These are phyloP conservation scores for Benitochromis conjunctus DNA, from an alignment of 2,113 vertebrate species.

Conservation along the genomic window DNA sequence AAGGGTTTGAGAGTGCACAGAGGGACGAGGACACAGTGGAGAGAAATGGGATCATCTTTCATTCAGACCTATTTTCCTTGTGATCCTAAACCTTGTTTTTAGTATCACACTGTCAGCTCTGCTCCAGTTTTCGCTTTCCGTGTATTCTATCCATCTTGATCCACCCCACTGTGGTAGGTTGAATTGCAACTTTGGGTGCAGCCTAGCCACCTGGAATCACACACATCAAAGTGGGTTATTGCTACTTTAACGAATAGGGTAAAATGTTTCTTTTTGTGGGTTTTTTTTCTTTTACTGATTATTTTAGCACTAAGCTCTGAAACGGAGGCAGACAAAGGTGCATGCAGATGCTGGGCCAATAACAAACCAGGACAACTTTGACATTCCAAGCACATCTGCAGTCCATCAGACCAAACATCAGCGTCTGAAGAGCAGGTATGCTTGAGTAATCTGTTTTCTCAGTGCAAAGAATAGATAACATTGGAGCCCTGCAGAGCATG, in stretches of 20 bases:
- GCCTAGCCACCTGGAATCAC: background rate
- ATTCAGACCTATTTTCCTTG: slow-evolving; percentile 37
- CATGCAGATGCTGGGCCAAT: background rate
- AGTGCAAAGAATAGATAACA: background rate
- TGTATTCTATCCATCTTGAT: background rate
- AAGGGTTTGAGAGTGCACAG: background rate
- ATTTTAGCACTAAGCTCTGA: background rate
- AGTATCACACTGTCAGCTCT: slow-evolving; percentile 25
- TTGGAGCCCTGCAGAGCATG: background rate
- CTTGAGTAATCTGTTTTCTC: background rate
- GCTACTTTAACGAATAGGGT: background rate
- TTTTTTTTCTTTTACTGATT: background rate
- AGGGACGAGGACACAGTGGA: background rate
- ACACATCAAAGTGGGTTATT: background rate
- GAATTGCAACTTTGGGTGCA: background rate
- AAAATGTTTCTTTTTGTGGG: background rate
- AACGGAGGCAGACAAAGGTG: background rate
- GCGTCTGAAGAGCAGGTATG: background rate
- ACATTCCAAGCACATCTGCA: background rate
- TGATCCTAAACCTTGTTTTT: slow-evolving; percentile 20
- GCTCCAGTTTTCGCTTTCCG: slow-evolving; percentile 20
- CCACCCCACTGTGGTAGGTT: background rate
- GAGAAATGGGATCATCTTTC: slow-evolving; percentile 28
- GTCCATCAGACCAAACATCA: background rate
- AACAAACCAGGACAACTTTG: background rate